Evolutionary conservation across 2,113 vertebrate genomes (phyloP).

Genomic region (Indri indri): DNA sequence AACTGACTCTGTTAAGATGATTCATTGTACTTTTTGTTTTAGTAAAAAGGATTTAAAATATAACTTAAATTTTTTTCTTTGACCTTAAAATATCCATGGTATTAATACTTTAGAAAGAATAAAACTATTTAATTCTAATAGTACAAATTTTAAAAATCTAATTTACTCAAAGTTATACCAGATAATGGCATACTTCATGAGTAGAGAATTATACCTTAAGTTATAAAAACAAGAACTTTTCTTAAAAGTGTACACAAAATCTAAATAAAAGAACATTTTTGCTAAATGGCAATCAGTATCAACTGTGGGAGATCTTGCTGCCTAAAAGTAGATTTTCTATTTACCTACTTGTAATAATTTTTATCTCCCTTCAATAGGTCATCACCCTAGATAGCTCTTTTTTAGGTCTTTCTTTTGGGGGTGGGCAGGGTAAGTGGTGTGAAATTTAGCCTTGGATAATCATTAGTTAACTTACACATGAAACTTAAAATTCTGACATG

Average conservation of each 20-base stretch:
- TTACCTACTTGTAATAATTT: neutral
- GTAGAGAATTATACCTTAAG: neutral
- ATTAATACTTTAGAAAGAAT: neutral
- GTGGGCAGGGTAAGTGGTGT: too few species aligned
- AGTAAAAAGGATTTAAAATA: conserved; percentile 10
- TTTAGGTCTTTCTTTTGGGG: neutral
- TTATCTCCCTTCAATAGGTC: neutral
- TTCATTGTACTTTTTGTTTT: conserved; percentile 27
- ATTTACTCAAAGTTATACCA: neutral
- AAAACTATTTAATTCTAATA: neutral
- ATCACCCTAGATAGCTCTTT: neutral
- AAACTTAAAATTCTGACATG: neutral
- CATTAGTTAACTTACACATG: neutral
- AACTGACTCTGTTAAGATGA: neutral
- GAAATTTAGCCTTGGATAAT: neutral
- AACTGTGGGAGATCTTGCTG: neutral
- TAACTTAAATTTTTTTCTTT: neutral
- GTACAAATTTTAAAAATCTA: neutral
- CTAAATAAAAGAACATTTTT: neutral
- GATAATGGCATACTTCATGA: neutral
- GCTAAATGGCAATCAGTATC: neutral
- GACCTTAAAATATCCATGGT: neutral
- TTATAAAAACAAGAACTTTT: neutral
- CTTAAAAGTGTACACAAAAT: neutral
- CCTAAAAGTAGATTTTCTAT: neutral